Base-by-base conservation (phyloP, 37 sponge, comb jelly and placozoan species). In the Hexactinellida sp. region DNA sequence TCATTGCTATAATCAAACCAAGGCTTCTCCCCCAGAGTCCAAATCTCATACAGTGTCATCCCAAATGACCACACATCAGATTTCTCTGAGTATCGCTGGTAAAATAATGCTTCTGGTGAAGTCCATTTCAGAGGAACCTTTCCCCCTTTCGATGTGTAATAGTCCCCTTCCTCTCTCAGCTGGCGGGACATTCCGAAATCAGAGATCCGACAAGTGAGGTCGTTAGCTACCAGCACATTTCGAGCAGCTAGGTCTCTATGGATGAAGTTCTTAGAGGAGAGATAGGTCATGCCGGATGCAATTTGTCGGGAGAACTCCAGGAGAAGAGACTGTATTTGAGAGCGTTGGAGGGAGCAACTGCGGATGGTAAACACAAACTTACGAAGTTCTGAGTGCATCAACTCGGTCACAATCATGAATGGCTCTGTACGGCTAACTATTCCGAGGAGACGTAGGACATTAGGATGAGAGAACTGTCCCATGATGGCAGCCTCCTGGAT, bases 391-490 rank as follows among this genome's bases (percentile, higher is more conserved):
- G 16, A 19, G 16, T 93, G 89, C 98, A 97, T 97, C 54, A 96
- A 85, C 84, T 97, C 98, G 19, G 96, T 92, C 36, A 97, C 86
- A 28, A 97, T 97, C 47, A 88, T 92, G 84, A 97, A 93, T 34
- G 98, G 98, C 36, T 86, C 86, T 63, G 37, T 71, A 23, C 52
- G 37, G 36, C 76, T 86, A 38, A 86, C 86, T 36, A 71, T 71
- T 71, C 86, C 86, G 21, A 86, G 36, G 32, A 86, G 28, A n/a
- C 86, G 36, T 3, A 86, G 76, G 38, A 86, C 37, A 37, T 86
- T 82, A 34, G 86, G 82, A 63, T 86, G 86, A 19, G 76, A 63
- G 55, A 86, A 86, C 3, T 86, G 86, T 23, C 28, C 82, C 86
- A 86, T 86, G 36, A 86, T 86, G 82, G 86, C 82, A 36, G 86